A percentile compares a stretch with the other conserved stretches of the same genome.
Conservation (phyloP, 2,888 invertebrate genomes). For the Drosophila setosimentum region DNA sequence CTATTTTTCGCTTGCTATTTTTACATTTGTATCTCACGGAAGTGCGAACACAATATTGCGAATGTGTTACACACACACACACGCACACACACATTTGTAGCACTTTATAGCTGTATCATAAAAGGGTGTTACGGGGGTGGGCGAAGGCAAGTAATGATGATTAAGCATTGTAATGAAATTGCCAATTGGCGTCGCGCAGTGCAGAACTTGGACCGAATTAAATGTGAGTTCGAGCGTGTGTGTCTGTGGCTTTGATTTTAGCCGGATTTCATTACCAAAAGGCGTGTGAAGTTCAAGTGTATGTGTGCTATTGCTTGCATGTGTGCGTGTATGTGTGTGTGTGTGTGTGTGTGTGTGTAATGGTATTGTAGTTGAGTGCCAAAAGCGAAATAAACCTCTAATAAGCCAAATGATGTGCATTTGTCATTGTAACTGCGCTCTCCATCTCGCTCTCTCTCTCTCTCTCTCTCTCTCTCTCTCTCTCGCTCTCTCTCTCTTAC, state of each 20-base stretch:
- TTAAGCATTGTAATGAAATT: slow-evolving; percentile 82
- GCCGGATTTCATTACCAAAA: slow-evolving; percentile 63
- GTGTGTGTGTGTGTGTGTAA: slow-evolving; percentile 42
- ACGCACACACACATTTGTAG: slow-evolving; percentile 20
- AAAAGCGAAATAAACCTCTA: slow-evolving; percentile 75
- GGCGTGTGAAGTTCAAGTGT: slow-evolving; percentile 34
- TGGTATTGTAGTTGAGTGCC: slow-evolving; percentile 79
- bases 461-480: background rate
- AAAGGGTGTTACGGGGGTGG: background rate
- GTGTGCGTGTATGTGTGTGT: slow-evolving; percentile 6
- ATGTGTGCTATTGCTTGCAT: too few species aligned
- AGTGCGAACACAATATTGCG: slow-evolving; percentile 76
- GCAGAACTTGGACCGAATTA: slow-evolving; percentile 44
- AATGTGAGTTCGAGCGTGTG: slow-evolving; percentile 11
- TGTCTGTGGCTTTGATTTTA: slow-evolving; percentile 60
- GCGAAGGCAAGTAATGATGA: slow-evolving; percentile 71
- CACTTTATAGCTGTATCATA: slow-evolving; percentile 39
- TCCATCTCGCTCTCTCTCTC: background rate
- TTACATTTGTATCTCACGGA: slow-evolving; percentile 53
- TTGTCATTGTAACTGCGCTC: slow-evolving; percentile 52
- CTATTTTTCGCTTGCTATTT: slow-evolving; percentile 52
- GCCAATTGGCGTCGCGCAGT: slow-evolving; percentile 72
- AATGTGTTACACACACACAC: slow-evolving; percentile 48
- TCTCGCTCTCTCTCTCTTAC: too few species aligned
- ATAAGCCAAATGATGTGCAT: slow-evolving; percentile 78